These are phyloP conservation scores for Mesoclemmys tuberculata DNA, from an alignment of 2,113 vertebrate genomes.

Conservation along the genomic window DNA sequence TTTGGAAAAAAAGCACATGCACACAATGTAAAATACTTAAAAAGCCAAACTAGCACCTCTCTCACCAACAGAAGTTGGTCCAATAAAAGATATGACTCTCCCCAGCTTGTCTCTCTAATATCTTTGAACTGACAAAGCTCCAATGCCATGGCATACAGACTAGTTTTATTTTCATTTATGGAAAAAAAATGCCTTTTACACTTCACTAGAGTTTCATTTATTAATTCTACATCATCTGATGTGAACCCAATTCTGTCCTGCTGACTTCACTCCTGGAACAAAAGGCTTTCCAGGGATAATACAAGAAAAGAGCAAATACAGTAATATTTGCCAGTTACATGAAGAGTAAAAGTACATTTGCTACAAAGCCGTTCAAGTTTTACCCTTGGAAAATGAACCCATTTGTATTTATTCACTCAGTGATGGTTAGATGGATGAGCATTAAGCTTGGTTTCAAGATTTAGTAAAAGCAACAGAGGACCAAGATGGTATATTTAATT, in stretches of 20 bases:
- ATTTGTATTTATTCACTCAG: slow-evolving; percentile 34
- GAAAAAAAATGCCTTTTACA: not conserved
- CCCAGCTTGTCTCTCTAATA: not conserved
- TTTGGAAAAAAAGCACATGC: not conserved
- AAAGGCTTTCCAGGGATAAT: not conserved
- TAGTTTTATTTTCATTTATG: not conserved
- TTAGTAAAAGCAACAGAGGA: slow-evolving; percentile 7
- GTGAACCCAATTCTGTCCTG: not conserved
- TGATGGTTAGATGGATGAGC: not conserved
- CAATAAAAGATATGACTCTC: not conserved
- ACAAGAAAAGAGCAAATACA: not conserved
- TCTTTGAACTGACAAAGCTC: not conserved
- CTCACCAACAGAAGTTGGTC: not conserved
- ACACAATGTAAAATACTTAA: not conserved
- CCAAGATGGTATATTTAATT: slow-evolving; percentile 27
- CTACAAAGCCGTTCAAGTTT: slow-evolving; percentile 21
- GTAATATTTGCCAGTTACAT: not conserved
- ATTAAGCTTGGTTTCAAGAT: slow-evolving; percentile 10
- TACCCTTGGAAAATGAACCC: slow-evolving; percentile 13
- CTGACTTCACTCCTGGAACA: not conserved
- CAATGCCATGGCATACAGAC: not conserved
- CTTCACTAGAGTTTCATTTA: not conserved
- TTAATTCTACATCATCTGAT: not conserved
- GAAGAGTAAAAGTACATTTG: not conserved
- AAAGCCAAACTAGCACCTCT: not conserved